Percentiles rank a stretch among this genome's conserved stretches.
Conservation (phyloP, 2,113 vertebrate genomes). For the Motacilla alba region DNA sequence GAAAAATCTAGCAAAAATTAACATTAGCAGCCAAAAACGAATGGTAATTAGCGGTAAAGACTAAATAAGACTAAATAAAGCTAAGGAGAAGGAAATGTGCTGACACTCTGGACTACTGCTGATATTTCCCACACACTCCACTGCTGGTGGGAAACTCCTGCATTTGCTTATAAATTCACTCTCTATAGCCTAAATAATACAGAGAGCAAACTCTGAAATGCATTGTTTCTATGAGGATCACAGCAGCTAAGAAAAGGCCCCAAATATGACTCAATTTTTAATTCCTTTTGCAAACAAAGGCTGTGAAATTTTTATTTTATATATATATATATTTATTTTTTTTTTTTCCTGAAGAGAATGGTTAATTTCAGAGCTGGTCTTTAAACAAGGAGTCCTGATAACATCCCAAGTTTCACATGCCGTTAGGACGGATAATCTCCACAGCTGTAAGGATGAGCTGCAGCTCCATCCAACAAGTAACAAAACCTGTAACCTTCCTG, state of each 20-base stretch:
- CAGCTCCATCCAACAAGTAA: not conserved
- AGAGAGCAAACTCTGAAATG: not conserved
- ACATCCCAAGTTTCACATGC: not conserved
- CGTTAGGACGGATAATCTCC: not conserved
- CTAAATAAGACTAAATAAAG: conserved; percentile 46
- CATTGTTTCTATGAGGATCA: not conserved
- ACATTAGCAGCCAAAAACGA: not conserved
- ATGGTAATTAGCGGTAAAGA: not conserved
- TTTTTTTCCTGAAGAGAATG: not conserved
- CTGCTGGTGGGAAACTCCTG: not conserved
- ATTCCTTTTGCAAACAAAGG: not conserved
- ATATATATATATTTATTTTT: no score
- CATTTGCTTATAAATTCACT: not conserved
- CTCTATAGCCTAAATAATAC: not conserved
- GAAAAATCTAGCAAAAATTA: not conserved
- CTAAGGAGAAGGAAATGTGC: not conserved
- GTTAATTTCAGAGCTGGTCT: not conserved
- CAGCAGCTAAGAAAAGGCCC: not conserved
- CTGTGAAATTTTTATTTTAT: not conserved
- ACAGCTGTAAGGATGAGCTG: not conserved
- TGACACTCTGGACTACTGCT: not conserved
- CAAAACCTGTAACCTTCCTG: not conserved
- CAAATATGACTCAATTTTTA: not conserved
- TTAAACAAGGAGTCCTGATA: not conserved
- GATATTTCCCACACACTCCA: not conserved